Conservation (phyloP, 2,888 invertebrate genomes). For the Cheilosia vulpina region DNA sequence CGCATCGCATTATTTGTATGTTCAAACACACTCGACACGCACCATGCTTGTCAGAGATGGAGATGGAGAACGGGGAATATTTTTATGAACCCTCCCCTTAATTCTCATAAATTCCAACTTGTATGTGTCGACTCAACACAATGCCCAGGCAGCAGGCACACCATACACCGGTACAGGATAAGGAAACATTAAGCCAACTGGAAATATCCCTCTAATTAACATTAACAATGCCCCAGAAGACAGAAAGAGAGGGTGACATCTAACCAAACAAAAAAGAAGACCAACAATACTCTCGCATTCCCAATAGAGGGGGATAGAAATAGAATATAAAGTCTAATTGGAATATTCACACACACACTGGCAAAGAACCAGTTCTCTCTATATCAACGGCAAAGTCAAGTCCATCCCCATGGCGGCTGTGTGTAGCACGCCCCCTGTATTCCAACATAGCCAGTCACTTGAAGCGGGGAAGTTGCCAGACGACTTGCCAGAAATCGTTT, state of each 20-base stretch:
- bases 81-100: constrained; percentile 67
- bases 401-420: constrained; percentile 49
- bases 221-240: constrained; percentile 49
- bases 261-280: background rate
- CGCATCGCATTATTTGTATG: constrained; percentile 6
- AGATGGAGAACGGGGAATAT: constrained; percentile 40
- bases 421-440: constrained; percentile 35
- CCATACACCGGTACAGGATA: constrained; percentile 31
- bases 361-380: constrained; percentile 44
- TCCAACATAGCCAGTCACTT: constrained; percentile 46
- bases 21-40: constrained; percentile 52
- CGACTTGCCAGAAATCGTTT: constrained; percentile 53
- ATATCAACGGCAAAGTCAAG: constrained; percentile 47
- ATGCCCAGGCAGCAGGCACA: constrained; percentile 4
- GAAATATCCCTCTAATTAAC: constrained; percentile 72
- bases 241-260: constrained; percentile 13
- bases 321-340: constrained; percentile 45
- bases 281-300: background rate
- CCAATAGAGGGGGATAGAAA: constrained; percentile 4
- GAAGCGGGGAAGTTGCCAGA: constrained; percentile 69
- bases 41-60: constrained; percentile 36
- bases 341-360: constrained; percentile 26
- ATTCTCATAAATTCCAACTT: constrained; percentile 62
- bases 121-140: constrained; percentile 1
- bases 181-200: constrained; percentile 71